Conservation (phyloP, 92 coral and sea anemone genomes). For the Paramuricea clavata region DNA sequence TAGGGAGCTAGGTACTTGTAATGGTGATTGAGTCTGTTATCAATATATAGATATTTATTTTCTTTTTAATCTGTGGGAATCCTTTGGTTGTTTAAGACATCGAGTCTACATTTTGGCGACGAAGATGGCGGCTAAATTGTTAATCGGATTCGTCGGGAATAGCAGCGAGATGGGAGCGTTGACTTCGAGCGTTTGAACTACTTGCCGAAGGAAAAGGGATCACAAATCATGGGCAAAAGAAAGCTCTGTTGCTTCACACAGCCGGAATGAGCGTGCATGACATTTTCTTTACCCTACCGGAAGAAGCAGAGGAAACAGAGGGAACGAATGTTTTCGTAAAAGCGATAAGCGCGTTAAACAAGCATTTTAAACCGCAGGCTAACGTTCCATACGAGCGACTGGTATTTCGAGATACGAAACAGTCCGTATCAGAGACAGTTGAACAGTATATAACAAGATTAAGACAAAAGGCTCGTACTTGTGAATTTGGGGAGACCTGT, state of each 20-base stretch:
- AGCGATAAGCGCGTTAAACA: slow-evolving; percentile 53
- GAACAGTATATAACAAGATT: slow-evolving; percentile 67
- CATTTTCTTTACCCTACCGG: slow-evolving; percentile 53
- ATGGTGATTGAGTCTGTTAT: no score
- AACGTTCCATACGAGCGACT: slow-evolving; percentile 61
- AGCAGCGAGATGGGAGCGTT: slow-evolving; percentile 61
- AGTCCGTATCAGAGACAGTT: slow-evolving; percentile 58
- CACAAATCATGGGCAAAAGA: slow-evolving; percentile 58
- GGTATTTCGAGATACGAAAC: slow-evolving; percentile 50
- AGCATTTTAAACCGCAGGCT: slow-evolving; percentile 59
- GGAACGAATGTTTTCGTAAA: slow-evolving; percentile 4
- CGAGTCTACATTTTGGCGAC: no score
- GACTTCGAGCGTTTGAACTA: slow-evolving; percentile 63
- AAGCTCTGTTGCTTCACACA: slow-evolving; percentile 67
- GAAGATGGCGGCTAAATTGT: no score
- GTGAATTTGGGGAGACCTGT: slow-evolving; percentile 54
- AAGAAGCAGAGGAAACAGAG: slow-evolving; percentile 40
- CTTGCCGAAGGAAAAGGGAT: slow-evolving; percentile 56
- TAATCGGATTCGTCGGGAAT: no score
- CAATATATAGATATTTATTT: no score
- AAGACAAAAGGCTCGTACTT: slow-evolving; percentile 61
- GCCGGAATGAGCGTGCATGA: slow-evolving; percentile 71
- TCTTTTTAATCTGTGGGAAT: no score
- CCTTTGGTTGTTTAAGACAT: no score
- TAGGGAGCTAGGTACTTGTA: no score